A percentile compares a stretch with the other conserved stretches of the same genome.
phyloP scores from a whole-genome alignment of 2,797 vertebrate species.

The Ambastaia sidthimunki region DNA sequence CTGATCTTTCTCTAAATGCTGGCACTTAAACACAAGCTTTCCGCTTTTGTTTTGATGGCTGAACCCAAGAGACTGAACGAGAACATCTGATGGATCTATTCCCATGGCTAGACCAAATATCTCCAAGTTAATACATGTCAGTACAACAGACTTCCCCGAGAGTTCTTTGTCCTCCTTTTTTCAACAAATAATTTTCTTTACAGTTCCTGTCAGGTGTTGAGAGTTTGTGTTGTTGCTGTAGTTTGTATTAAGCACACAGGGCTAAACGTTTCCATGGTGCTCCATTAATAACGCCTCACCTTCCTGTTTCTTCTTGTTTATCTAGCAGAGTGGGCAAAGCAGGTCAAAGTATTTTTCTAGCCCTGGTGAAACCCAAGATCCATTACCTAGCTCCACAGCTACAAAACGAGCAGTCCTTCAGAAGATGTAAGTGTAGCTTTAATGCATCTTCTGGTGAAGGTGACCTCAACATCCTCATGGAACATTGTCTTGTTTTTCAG shows the following conservation, averaged over 20 bases:
- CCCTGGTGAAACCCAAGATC: slow-evolving; percentile 73
- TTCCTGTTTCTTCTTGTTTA: slow-evolving; percentile 74
- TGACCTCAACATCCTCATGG: slow-evolving; percentile 58
- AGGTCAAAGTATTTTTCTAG: slow-evolving; percentile 80
- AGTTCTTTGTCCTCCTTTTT: neutral
- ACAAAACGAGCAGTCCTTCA: slow-evolving; percentile 78
- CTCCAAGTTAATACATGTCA: slow-evolving; percentile 45
- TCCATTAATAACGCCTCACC: slow-evolving; percentile 72
- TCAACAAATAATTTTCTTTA: slow-evolving; percentile 9
- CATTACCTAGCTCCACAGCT: slow-evolving; percentile 71
- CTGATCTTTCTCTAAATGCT: slow-evolving; percentile 37
- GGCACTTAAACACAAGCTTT: slow-evolving; percentile 41
- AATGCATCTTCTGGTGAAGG: slow-evolving; percentile 59
- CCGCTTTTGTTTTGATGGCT: slow-evolving; percentile 43
- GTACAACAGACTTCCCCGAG: slow-evolving; percentile 33
- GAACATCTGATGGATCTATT: slow-evolving; percentile 44
- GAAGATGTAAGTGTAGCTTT: slow-evolving; percentile 78
- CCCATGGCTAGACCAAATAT: slow-evolving; percentile 50
- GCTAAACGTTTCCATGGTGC: slow-evolving; percentile 61
- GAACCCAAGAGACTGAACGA: slow-evolving; percentile 35
- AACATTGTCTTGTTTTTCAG: slow-evolving; percentile 64
- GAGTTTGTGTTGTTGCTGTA: slow-evolving; percentile 33
- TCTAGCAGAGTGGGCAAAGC: slow-evolving; percentile 74
- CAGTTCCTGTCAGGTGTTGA: slow-evolving; percentile 35
- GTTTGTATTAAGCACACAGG: slow-evolving; percentile 64